Conservation (phyloP, 2,888 invertebrate genomes). For the Tachina lurida region DNA sequence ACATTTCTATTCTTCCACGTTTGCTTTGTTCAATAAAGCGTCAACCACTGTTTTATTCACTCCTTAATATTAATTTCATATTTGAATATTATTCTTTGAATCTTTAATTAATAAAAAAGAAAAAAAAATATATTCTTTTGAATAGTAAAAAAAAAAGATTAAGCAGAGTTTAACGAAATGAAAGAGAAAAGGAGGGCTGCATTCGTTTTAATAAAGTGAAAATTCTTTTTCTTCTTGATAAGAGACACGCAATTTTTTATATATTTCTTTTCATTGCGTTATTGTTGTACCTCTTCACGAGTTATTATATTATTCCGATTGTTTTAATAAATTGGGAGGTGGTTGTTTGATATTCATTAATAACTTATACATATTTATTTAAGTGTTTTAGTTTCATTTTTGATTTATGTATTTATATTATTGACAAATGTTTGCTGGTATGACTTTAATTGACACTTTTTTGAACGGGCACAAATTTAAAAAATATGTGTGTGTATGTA, state of each 20-base stretch:
- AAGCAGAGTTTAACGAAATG: slow-evolving; percentile 29
- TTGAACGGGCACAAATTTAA: background rate
- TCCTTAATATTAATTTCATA: slow-evolving; percentile 18
- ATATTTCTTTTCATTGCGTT: background rate
- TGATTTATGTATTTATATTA: background rate
- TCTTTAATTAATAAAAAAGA: slow-evolving; percentile 43
- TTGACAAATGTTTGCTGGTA: slow-evolving; percentile 36
- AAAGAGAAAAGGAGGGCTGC: slow-evolving; percentile 66
- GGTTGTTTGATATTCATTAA: slow-evolving; percentile 36
- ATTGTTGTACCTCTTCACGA: background rate
- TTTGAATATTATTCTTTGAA: slow-evolving; percentile 38
- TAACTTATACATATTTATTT: slow-evolving; percentile 52
- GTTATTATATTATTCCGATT: slow-evolving; percentile 47
- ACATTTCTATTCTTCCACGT: slow-evolving; percentile 14
- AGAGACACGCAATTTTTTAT: slow-evolving; percentile 77
- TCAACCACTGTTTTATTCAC: background rate
- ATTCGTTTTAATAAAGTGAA: slow-evolving; percentile 82
- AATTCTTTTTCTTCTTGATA: slow-evolving; percentile 78
- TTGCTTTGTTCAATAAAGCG: slow-evolving; percentile 28
- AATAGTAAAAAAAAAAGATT: slow-evolving; percentile 12
- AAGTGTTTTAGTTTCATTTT: slow-evolving; percentile 45
- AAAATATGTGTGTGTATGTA: too few species aligned
- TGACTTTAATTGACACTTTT: slow-evolving; percentile 5
- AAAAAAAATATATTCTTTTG: slow-evolving; percentile 3
- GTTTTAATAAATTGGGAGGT: slow-evolving; percentile 51